Conservation (phyloP, 1,140 invertebrate species). For the Lamellibrachia luymesi region DNA sequence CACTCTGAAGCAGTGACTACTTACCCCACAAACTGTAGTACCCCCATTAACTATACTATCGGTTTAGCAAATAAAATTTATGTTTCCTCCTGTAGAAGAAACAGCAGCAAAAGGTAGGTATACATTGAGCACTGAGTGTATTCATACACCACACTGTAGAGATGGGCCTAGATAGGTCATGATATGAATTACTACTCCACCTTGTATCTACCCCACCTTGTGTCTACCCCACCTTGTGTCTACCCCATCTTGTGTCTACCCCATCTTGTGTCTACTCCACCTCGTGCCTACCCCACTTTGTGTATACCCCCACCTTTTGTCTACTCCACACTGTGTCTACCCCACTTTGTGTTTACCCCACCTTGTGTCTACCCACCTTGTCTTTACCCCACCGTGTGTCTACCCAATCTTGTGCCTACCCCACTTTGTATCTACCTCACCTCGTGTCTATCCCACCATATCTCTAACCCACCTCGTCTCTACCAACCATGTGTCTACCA, state of each 20-base stretch:
- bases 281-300: neutral
- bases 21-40: too few species aligned
- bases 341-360: neutral
- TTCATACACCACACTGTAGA: neutral
- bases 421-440: neutral
- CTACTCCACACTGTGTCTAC: neutral
- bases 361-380: neutral
- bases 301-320: neutral
- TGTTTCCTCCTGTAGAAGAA: neutral
- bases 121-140: neutral
- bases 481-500: too few species aligned
- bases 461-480: neutral
- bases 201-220: too few species aligned
- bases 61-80: neutral
- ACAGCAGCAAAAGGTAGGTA: slow-evolving; percentile 1
- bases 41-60: too few species aligned
- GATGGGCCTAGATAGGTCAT: neutral
- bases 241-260: neutral
- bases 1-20: too few species aligned
- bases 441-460: neutral
- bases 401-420: neutral
- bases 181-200: neutral
- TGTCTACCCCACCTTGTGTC: too few species aligned
- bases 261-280: neutral
- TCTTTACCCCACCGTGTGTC: neutral